phyloP scores from a whole-genome alignment of 2,797 vertebrate species.

The Poeciliopsis paucimaculata region DNA sequence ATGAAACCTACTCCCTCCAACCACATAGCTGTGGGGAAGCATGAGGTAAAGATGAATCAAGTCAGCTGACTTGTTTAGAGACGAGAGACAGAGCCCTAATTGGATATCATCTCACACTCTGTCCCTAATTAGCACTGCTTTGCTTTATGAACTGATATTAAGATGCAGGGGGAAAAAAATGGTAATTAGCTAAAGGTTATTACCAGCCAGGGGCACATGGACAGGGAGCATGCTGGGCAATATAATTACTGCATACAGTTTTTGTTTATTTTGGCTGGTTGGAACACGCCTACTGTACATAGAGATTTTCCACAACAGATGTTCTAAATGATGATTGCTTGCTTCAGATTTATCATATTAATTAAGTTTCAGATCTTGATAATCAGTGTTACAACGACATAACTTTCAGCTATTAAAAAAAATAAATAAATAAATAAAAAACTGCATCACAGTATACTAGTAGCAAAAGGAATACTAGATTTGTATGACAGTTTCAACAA shows the following conservation, averaged over 20 bases:
- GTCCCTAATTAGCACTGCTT: slow-evolving; percentile 70
- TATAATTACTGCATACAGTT: slow-evolving; percentile 57
- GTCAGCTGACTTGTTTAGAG: slow-evolving; percentile 64
- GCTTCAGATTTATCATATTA: slow-evolving; percentile 18
- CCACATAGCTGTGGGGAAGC: slow-evolving; percentile 48
- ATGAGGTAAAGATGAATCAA: slow-evolving; percentile 67
- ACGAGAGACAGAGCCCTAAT: slow-evolving; percentile 66
- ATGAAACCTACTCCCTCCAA: slow-evolving; percentile 40
- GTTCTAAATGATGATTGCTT: slow-evolving; percentile 37
- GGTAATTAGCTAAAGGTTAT: slow-evolving; percentile 78
- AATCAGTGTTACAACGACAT: neutral
- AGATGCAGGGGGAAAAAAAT: slow-evolving; percentile 69
- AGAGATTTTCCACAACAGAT: slow-evolving; percentile 44
- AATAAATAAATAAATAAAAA: neutral
- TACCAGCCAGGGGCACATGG: slow-evolving; percentile 69
- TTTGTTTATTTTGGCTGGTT: slow-evolving; percentile 63
- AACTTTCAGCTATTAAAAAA: neutral
- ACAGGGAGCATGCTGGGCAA: slow-evolving; percentile 61
- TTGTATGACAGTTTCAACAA: no score
- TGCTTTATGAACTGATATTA: slow-evolving; percentile 76
- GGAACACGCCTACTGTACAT: slow-evolving; percentile 37
- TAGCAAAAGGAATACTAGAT: neutral
- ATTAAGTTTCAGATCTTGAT: slow-evolving; percentile 4
- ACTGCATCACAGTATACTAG: neutral
- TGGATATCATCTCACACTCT: slow-evolving; percentile 74